Evolutionary conservation across 2,888 invertebrate genomes (phyloP), one percentile per base, ranked within the genome.

Genomic region (Pollenia amentaria): DNA sequence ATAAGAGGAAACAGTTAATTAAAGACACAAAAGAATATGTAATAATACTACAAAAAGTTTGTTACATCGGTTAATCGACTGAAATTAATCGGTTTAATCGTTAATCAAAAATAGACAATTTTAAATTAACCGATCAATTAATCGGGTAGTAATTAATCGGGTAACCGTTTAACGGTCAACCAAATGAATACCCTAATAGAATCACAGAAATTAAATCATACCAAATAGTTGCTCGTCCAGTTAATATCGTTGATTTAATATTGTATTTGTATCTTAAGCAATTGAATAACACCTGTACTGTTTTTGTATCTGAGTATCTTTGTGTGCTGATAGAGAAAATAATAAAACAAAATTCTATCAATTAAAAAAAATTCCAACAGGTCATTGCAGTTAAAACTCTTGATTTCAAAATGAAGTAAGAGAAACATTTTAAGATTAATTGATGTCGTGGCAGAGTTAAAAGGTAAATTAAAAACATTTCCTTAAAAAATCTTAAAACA

Each of bases 311-410:
- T 29, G 29, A 29, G 29, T 14, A n/a, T 16, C 7, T 9, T 42
- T 38, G 18, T 14, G 2, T 16, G 10, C 0, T 29, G 16, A 1
- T 3, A 9, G 48, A 38, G n/a, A 42, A 51, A 55, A 48, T 18
- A 21, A 38, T 14, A 75, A 8, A 51, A 29, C 12, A 18, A 44
- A 21, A 44, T 62, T 64, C 44, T 46, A 55, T 46, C 48, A 64
- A 72, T 72, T 64, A 14, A 72, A 64, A 42, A 21, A 76, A 62
- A 14, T 64, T 72, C 16, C 14, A 60, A 42, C 60, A 12, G 40
- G 57, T 60, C n/a, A 42, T 60, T 60, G 12, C 16, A 62, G 62
- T 60, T 69, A 46, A 70, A 69, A 48, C n/a, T 44, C 44, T 53
- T 65, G 42, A 29, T 64, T 42, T 42, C 10, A 6, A 62, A 75